Percentiles rank a stretch among this genome's conserved stretches.
These are phyloP conservation scores for Dysdera silvatica DNA, from an alignment of 1,140 invertebrate genomes.

Conservation along the genomic window DNA sequence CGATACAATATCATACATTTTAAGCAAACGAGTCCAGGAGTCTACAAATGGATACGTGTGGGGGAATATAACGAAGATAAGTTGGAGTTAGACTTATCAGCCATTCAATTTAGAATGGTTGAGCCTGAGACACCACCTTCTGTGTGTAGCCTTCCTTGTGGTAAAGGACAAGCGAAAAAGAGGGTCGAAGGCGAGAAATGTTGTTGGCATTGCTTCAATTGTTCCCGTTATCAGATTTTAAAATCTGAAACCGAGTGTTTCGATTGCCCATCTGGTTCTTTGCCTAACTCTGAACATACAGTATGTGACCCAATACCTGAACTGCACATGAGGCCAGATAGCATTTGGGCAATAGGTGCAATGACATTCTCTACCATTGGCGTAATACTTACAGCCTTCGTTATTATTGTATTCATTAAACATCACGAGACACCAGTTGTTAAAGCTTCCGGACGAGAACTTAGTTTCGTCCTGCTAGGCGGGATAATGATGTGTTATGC, in stretches of 20 bases:
- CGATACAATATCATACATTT: constrained; percentile 93
- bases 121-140: constrained; percentile 70
- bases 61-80: constrained; percentile 72
- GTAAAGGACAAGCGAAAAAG: constrained; percentile 76
- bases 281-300: constrained; percentile 66
- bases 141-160: constrained; percentile 87
- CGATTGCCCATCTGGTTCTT: constrained; percentile 67
- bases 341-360: constrained; percentile 75
- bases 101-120: constrained; percentile 44
- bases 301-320: constrained; percentile 69
- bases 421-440: constrained; percentile 81
- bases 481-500: constrained; percentile 83
- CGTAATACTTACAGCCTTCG: constrained; percentile 41
- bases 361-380: constrained; percentile 52
- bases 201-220: constrained; percentile 94
- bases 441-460: constrained; percentile 76
- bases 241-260: constrained; percentile 69
- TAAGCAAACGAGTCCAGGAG: constrained; percentile 64
- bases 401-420: constrained; percentile 57
- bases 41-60: constrained; percentile 73
- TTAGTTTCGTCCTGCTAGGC: constrained; percentile 76
- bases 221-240: constrained; percentile 81
- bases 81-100: constrained; percentile 62
- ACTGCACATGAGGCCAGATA: constrained; percentile 63
- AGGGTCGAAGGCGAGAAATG: constrained; percentile 85